Percentiles rank a stretch among this genome's conserved stretches.
Evolutionary conservation across 2,797 vertebrate species (phyloP).

Genomic region (Pelochelys cantorii): DNA sequence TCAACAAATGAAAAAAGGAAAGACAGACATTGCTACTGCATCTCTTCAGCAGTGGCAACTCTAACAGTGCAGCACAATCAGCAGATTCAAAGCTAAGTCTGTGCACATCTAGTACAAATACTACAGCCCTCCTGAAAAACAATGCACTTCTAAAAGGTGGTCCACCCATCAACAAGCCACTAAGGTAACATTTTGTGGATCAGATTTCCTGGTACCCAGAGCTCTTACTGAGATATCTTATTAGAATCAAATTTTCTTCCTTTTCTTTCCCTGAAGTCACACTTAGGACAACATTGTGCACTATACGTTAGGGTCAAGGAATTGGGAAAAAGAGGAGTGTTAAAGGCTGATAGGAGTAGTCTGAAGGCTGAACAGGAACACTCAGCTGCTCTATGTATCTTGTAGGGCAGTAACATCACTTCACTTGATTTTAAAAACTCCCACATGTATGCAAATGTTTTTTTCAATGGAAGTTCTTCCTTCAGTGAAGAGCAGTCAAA

Average conservation of each 20-base stretch:
- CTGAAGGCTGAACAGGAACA: neutral
- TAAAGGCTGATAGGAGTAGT: conserved; percentile 5
- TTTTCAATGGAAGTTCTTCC: conserved; percentile 68
- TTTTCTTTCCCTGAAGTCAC: neutral
- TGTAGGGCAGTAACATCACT: conserved; percentile 45
- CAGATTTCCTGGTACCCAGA: neutral
- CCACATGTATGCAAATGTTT: conserved; percentile 57
- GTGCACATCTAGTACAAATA: fast-evolving
- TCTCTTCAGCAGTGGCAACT: conserved; percentile 63
- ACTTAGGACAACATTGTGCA: fast-evolving
- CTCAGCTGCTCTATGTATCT: neutral
- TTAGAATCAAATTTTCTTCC: neutral
- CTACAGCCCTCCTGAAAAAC: neutral
- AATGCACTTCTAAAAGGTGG: fast-evolving
- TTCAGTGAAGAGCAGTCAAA: conserved; percentile 63
- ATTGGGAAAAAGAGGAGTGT: neutral
- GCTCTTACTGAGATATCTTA: neutral
- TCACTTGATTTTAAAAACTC: conserved; percentile 67
- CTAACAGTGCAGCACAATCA: neutral
- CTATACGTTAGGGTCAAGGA: neutral
- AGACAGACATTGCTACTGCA: conserved; percentile 48
- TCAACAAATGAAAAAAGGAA: conserved; percentile 44
- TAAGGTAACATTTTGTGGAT: neutral
- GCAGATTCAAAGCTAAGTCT: neutral
- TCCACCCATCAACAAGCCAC: fast-evolving